Evolutionary conservation across 2,888 invertebrate genomes (phyloP).

Genomic region (Sphaeridia pumilis): DNA sequence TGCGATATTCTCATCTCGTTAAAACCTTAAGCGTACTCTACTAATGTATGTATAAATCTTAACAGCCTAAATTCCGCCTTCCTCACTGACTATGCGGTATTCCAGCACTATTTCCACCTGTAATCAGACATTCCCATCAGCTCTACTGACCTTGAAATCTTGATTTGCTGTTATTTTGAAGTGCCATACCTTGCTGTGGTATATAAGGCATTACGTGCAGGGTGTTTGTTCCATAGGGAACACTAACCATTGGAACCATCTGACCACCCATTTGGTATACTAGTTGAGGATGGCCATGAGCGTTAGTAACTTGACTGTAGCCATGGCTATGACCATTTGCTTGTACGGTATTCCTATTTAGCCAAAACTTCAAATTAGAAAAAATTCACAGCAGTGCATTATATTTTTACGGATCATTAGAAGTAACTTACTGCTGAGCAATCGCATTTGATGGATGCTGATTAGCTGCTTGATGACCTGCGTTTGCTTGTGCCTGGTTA

Average conservation of each 20-base stretch:
- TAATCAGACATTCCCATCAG: slow-evolving; percentile 10
- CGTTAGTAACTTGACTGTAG: slow-evolving; percentile 26
- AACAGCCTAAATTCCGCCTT: slow-evolving; percentile 10
- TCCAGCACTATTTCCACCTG: slow-evolving; percentile 31
- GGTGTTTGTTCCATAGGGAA: not conserved
- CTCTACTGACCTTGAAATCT: not conserved
- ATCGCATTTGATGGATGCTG: slow-evolving; percentile 24
- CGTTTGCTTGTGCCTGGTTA: slow-evolving; percentile 27
- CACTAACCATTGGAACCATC: slow-evolving; percentile 20
- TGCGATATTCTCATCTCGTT: slow-evolving; percentile 15
- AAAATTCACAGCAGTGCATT: not conserved
- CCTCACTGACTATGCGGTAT: slow-evolving; percentile 35
- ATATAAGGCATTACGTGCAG: not conserved
- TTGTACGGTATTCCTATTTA: slow-evolving; percentile 15
- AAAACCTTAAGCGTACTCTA: slow-evolving; percentile 10
- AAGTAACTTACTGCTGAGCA: slow-evolving; percentile 23
- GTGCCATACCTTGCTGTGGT: slow-evolving; percentile 5
- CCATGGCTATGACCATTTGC: slow-evolving; percentile 32
- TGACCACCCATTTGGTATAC: slow-evolving; percentile 19
- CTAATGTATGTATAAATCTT: slow-evolving; percentile 6
- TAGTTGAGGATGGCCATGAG: slow-evolving; percentile 19
- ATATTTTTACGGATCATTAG: not conserved
- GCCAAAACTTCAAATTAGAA: not conserved
- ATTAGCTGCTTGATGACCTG: slow-evolving; percentile 28
- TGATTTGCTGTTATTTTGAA: not conserved